A percentile compares a stretch with the other conserved stretches of the same genome.
Evolutionary conservation across 2,888 invertebrate genomes (phyloP).

Genomic region (Ophioninae sp.): DNA sequence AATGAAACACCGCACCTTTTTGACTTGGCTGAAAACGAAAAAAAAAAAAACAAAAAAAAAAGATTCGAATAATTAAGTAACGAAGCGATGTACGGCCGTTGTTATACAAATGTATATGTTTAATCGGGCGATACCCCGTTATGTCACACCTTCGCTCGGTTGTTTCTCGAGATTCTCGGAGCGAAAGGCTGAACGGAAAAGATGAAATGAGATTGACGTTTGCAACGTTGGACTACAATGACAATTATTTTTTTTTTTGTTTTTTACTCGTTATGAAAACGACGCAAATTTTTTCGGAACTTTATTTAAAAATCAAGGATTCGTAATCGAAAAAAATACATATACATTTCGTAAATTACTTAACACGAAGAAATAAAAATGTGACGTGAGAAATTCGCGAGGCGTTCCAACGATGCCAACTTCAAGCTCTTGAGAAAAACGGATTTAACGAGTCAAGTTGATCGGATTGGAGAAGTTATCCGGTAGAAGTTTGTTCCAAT

Average conservation of each 20-base stretch:
- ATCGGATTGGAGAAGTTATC: background rate
- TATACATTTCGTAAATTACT: no score
- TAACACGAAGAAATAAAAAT: background rate
- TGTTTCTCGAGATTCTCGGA: slow-evolving; percentile 25
- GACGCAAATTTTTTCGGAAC: no score
- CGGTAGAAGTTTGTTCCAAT: background rate
- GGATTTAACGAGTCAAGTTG: slow-evolving; percentile 25
- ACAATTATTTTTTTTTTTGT: no score
- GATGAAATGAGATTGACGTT: background rate
- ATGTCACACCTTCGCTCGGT: slow-evolving; percentile 41
- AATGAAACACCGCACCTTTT: slow-evolving; percentile 61
- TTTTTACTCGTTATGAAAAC: no score
- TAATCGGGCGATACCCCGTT: slow-evolving; percentile 31
- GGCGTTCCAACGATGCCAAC: background rate
- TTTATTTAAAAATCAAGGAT: no score
- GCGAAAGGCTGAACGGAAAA: background rate
- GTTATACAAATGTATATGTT: slow-evolving; percentile 22
- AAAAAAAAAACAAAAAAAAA: background rate
- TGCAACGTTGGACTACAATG: no score
- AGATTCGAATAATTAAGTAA: background rate
- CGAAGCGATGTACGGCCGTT: slow-evolving; percentile 12
- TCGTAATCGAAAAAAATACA: no score
- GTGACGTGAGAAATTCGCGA: background rate
- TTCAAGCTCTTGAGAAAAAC: background rate
- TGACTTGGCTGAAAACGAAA: slow-evolving; percentile 54